These are phyloP conservation scores for Esox niger DNA, from an alignment of 2,113 vertebrate species.

Conservation along the genomic window DNA sequence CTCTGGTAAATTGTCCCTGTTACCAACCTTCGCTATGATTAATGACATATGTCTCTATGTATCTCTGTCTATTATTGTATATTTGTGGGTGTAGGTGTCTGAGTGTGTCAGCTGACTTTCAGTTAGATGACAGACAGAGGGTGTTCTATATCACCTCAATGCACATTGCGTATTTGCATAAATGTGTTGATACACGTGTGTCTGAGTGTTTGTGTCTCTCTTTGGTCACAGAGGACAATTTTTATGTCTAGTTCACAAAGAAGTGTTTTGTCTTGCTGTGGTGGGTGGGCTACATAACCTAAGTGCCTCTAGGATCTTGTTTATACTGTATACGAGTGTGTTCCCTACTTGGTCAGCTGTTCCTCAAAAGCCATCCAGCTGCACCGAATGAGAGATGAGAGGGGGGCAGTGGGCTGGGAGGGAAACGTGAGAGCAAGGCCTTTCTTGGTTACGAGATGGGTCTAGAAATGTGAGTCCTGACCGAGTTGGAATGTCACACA, in stretches of 20 bases:
- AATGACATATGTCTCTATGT: no score
- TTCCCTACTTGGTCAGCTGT: conserved; percentile 11
- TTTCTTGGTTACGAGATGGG: conserved; percentile 3
- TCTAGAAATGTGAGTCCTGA: not conserved
- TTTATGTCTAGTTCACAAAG: not conserved
- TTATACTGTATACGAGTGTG: not conserved
- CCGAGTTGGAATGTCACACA: not conserved
- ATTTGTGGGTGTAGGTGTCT: no score
- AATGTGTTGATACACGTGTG: no score
- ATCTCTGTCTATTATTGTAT: no score
- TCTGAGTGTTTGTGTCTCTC: not conserved
- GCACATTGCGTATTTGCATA: no score
- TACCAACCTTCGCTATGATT: no score
- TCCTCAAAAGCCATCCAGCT: conserved; percentile 5
- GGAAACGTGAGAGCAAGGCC: conserved; percentile 1
- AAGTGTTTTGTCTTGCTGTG: not conserved
- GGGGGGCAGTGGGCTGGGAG: not conserved
- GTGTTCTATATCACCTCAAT: no score
- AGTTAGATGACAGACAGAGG: no score
- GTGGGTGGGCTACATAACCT: not conserved
- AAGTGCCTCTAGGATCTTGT: not conserved
- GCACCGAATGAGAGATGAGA: not conserved
- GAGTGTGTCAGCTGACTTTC: no score
- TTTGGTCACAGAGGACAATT: not conserved
- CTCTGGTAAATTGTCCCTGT: no score